Percentiles rank a stretch among this genome's conserved stretches.
phyloP scores from a whole-genome alignment of 1,140 invertebrate genomes.

The Tribolium castaneum region DNA sequence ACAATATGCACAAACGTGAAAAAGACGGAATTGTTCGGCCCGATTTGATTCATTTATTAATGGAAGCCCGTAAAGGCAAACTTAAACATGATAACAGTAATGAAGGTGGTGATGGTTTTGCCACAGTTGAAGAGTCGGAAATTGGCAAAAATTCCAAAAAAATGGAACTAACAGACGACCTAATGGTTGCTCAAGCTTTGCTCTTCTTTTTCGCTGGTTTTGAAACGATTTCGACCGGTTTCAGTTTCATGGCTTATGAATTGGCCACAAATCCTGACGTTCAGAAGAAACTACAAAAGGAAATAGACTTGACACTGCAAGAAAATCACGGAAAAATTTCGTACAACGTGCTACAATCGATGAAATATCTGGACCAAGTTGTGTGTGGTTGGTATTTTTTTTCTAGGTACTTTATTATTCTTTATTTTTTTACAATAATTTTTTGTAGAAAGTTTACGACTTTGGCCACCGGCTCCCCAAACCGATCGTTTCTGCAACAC shows the following conservation, averaged over 20 bases:
- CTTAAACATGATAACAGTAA: background rate
- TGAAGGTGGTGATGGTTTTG: constrained; percentile 60
- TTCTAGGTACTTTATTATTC: background rate
- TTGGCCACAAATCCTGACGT: constrained; percentile 71
- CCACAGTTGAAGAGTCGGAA: constrained; percentile 63
- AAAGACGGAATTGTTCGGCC: constrained; percentile 58
- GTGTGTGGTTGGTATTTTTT: background rate
- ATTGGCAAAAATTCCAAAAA: constrained; percentile 61
- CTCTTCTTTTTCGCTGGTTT: constrained; percentile 67
- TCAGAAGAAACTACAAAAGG: constrained; percentile 70
- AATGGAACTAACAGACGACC: constrained; percentile 55
- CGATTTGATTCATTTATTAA: constrained; percentile 63
- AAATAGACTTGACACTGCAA: constrained; percentile 66
- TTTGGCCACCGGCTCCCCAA: background rate
- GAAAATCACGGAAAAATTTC: constrained; percentile 54
- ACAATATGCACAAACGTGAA: constrained; percentile 56
- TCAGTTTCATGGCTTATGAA: constrained; percentile 68
- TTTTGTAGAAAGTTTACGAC: background rate
- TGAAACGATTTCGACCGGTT: constrained; percentile 72
- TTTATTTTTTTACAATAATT: background rate
- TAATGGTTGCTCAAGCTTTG: constrained; percentile 58
- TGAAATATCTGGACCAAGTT: constrained; percentile 60
- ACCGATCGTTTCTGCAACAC: background rate
- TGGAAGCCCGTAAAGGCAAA: constrained; percentile 59
- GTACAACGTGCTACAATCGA: constrained; percentile 57